A percentile compares a stretch with the other conserved stretches of the same genome.
Evolutionary conservation across 2,797 vertebrate genomes (phyloP).

Genomic region (Coreius guichenoti): DNA sequence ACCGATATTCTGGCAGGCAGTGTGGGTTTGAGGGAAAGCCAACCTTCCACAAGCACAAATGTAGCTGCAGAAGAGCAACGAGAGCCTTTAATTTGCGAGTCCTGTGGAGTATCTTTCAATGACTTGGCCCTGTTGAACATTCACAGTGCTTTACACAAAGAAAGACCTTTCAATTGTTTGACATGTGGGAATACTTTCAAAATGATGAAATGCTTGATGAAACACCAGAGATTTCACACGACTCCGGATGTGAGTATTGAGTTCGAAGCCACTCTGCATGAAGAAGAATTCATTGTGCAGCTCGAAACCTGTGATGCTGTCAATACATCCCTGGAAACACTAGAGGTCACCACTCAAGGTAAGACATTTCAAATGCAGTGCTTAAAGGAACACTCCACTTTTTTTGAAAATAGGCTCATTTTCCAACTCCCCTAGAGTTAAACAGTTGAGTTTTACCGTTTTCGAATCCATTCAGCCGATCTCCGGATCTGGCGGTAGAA

Average conservation of each 20-base stretch:
- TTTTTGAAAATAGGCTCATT: too few relatives aligned
- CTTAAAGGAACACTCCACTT: too few relatives aligned
- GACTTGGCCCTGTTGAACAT: constrained; percentile 39
- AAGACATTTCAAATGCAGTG: background rate
- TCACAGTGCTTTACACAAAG: constrained; percentile 47
- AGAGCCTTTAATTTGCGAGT: constrained; percentile 26
- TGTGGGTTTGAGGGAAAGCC: constrained; percentile 18
- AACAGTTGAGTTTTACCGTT: too few relatives aligned
- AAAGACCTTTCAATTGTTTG: constrained; percentile 49
- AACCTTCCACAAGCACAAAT: constrained; percentile 40
- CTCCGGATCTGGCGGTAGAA: too few relatives aligned
- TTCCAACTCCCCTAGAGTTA: too few relatives aligned
- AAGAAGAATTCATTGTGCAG: constrained; percentile 49
- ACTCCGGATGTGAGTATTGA: constrained; percentile 5
- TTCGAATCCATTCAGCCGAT: too few relatives aligned
- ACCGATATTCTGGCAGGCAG: background rate
- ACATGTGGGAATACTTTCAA: constrained; percentile 46
- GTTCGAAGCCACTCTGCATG: constrained; percentile 39
- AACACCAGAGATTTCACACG: constrained; percentile 44
- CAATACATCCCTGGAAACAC: constrained; percentile 24
- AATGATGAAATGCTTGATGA: constrained; percentile 55
- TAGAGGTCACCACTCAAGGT: constrained; percentile 44
- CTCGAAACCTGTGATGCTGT: constrained; percentile 34
- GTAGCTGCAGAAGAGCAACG: background rate
- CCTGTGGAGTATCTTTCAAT: constrained; percentile 39